Evolutionary conservation across 1,140 invertebrate species (phyloP).

Genomic region (Hypsibius dujardini): DNA sequence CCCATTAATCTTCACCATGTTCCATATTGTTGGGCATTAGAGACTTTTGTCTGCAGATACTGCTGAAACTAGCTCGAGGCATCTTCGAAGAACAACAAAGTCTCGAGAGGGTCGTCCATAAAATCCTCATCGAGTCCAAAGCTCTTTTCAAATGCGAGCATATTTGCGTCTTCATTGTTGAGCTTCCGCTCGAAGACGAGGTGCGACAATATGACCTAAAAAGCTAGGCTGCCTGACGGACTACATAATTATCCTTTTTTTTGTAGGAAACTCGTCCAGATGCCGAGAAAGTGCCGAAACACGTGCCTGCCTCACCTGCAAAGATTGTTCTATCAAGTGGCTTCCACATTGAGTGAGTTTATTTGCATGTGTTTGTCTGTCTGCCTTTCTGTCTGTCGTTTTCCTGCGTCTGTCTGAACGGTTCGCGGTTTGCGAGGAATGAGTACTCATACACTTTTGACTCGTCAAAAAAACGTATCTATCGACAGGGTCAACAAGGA

Average conservation of each 20-base stretch:
- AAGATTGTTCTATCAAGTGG: conserved; percentile 1
- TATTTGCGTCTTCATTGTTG: conserved; percentile 60
- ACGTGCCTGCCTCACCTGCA: background rate
- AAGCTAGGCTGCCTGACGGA: background rate
- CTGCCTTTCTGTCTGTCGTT: no score
- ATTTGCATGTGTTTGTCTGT: no score
- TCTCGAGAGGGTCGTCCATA: conserved; percentile 73
- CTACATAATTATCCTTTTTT: background rate
- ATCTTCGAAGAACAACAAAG: conserved; percentile 86
- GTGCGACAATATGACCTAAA: background rate
- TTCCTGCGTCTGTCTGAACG: no score
- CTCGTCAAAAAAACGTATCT: no score
- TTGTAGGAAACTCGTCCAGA: background rate
- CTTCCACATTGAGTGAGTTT: background rate
- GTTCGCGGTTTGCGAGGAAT: no score
- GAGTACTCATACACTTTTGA: no score
- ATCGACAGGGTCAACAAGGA: background rate
- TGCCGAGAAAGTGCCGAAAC: background rate
- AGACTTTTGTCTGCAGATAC: conserved; percentile 41
- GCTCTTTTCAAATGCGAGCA: conserved; percentile 76
- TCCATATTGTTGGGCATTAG: no score
- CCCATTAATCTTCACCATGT: background rate
- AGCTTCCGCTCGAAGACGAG: conserved; percentile 43
- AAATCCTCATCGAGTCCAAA: conserved; percentile 86
- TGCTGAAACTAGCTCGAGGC: conserved; percentile 62